These are phyloP conservation scores for Limenitis camilla DNA, from an alignment of 2,888 invertebrate species.

Conservation along the genomic window DNA sequence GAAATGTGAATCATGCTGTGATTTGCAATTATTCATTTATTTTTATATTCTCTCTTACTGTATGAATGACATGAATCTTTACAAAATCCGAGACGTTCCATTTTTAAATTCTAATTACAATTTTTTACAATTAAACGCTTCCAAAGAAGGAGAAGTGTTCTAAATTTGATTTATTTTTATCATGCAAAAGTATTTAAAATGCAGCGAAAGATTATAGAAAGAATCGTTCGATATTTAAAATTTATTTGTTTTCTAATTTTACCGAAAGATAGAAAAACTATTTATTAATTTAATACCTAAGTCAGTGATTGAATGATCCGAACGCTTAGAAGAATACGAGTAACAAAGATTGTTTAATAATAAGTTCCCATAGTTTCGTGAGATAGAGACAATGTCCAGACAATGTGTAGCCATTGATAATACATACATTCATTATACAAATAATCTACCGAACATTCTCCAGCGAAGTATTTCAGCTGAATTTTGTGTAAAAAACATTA, in stretches of 20 bases:
- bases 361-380: background rate
- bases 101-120: too few relatives aligned
- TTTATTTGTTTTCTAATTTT: too few relatives aligned
- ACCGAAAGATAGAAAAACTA: too few relatives aligned
- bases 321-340: background rate
- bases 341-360: background rate
- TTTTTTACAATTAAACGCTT: too few relatives aligned
- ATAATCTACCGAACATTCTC: background rate
- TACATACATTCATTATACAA: background rate
- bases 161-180: too few relatives aligned
- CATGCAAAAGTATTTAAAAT: too few relatives aligned
- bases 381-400: background rate
- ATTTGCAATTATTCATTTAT: too few relatives aligned
- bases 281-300: background rate
- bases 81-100: too few relatives aligned
- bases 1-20: slow-evolving; percentile 4
- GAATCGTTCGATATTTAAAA: too few relatives aligned
- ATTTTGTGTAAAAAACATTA: slow-evolving; percentile 17
- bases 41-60: background rate
- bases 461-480: slow-evolving; percentile 16
- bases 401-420: too few relatives aligned
- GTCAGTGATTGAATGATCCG: background rate
- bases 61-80: background rate
- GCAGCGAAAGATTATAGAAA: too few relatives aligned
- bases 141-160: too few relatives aligned